Evolutionary conservation across 2,113 vertebrate genomes (phyloP).

Genomic region (Tenebrosternarchus preto): DNA sequence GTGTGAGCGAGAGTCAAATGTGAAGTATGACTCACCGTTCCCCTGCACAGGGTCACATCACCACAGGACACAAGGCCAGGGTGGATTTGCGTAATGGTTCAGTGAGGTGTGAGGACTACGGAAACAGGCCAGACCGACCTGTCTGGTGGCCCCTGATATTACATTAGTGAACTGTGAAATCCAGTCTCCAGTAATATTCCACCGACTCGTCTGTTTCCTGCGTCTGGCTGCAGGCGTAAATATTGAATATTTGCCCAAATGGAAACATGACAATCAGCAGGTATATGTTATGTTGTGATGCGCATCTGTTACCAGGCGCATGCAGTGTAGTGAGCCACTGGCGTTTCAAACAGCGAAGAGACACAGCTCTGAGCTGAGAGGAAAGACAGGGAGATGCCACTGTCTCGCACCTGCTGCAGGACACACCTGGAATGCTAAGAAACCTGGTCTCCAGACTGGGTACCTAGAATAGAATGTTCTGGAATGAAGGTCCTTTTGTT

Average conservation of each 20-base stretch:
- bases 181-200: background rate
- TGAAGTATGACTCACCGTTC: background rate
- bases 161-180: background rate
- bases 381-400: slow-evolving; percentile 1
- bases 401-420: slow-evolving; percentile 10
- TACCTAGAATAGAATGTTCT: background rate
- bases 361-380: background rate
- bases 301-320: slow-evolving; percentile 43
- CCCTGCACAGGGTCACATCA: background rate
- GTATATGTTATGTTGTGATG: slow-evolving; percentile 35
- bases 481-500: slow-evolving; percentile 13
- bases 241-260: slow-evolving; percentile 14
- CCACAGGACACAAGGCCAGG: background rate
- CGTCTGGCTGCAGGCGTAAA: slow-evolving; percentile 12
- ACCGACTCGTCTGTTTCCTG: slow-evolving; percentile 15
- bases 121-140: background rate
- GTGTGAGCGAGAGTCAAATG: background rate
- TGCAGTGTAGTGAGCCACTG: slow-evolving; percentile 3
- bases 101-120: slow-evolving; percentile 9
- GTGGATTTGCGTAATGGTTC: background rate
- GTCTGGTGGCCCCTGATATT: background rate
- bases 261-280: slow-evolving; percentile 40
- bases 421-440: slow-evolving; percentile 17
- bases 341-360: slow-evolving; percentile 18
- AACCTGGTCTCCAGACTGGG: background rate